A percentile compares a stretch with the other conserved stretches of the same genome.
Conservation (phyloP, 2,797 vertebrate genomes). For the Enteromius fasciolatus region DNA sequence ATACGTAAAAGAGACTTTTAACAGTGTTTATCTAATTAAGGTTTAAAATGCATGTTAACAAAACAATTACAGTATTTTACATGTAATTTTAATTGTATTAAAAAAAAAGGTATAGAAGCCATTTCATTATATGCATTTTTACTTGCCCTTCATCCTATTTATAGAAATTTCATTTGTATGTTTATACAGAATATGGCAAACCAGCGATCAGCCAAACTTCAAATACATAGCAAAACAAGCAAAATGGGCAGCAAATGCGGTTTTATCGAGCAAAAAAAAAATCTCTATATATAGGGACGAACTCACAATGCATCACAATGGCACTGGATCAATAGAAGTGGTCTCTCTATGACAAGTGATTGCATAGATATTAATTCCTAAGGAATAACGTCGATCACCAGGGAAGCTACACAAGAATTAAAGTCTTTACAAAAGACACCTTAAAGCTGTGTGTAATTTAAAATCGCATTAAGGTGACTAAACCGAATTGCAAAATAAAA, state of each 20-base stretch:
- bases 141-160: neutral
- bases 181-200: neutral
- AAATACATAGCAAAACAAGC: neutral
- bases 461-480: neutral
- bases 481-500: neutral
- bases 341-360: neutral
- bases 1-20: neutral
- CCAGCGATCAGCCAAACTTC: neutral
- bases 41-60: neutral
- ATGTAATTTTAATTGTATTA: neutral
- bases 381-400: neutral
- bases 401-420: neutral
- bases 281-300: no score
- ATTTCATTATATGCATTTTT: neutral
- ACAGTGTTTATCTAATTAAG: no score
- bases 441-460: neutral
- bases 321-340: neutral
- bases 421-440: neutral
- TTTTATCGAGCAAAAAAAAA: neutral
- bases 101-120: neutral
- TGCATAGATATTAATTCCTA: neutral
- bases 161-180: neutral
- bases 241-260: no score
- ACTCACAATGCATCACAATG: no score
- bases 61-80: neutral